phyloP scores from a whole-genome alignment of 2,113 vertebrate species.

The Corythaeola cristata region DNA sequence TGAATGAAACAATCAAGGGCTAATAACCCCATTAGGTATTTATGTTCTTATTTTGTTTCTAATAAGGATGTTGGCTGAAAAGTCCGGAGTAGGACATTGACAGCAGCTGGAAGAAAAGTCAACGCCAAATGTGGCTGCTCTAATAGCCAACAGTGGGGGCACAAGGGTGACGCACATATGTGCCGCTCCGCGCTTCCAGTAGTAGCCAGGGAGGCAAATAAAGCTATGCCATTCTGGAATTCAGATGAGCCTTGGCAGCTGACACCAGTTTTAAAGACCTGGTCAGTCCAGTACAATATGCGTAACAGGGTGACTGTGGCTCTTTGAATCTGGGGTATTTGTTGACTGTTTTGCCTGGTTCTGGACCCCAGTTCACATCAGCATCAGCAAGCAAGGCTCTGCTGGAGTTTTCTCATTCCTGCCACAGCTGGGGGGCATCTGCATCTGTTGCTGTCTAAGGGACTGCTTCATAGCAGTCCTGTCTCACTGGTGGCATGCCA shows the following conservation, averaged over 20 bases:
- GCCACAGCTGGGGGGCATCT: background rate
- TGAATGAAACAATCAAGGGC: background rate
- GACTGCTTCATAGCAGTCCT: background rate
- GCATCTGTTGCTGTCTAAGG: background rate
- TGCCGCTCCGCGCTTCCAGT: background rate
- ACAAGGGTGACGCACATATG: background rate
- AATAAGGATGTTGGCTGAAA: background rate
- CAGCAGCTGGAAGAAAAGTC: background rate
- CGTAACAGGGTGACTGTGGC: background rate
- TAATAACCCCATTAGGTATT: background rate
- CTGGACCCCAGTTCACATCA: background rate
- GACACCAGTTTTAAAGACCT: background rate
- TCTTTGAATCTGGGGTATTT: background rate
- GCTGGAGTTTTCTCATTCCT: background rate
- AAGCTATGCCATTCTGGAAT: background rate
- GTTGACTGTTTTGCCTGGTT: background rate
- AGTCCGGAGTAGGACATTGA: background rate
- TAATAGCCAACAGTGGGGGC: background rate
- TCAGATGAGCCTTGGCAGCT: background rate
- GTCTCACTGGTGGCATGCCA: background rate
- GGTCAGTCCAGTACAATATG: fast-evolving
- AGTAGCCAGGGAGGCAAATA: background rate
- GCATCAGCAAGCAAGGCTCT: background rate
- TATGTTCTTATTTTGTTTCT: background rate
- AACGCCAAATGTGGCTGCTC: background rate